These are phyloP conservation scores for Apodemia zela DNA, from an alignment of 2,888 invertebrate genomes.

Conservation along the genomic window DNA sequence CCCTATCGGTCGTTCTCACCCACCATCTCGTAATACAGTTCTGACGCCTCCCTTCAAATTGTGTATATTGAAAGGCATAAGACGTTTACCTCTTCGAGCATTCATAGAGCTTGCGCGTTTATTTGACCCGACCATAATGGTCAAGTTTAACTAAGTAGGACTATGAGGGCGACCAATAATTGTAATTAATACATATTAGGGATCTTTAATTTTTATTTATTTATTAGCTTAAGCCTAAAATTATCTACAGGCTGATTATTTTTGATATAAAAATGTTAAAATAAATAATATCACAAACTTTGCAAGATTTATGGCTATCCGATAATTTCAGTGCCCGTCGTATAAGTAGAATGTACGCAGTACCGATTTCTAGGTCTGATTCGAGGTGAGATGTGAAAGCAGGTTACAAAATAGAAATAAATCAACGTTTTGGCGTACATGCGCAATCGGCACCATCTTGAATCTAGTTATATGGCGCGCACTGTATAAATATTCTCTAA, in stretches of 20 bases:
- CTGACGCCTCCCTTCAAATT: too few species aligned
- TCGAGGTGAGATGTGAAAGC: neutral
- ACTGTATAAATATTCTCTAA: constrained; percentile 20
- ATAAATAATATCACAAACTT: constrained; percentile 23
- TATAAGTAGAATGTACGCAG: neutral
- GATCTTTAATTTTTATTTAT: too few species aligned
- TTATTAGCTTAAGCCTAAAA: too few species aligned
- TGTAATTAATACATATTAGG: too few species aligned
- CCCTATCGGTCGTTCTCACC: too few species aligned
- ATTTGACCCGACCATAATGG: too few species aligned
- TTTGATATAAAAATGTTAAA: constrained; percentile 2
- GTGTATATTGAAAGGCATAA: too few species aligned
- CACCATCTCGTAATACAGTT: too few species aligned
- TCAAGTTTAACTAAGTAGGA: too few species aligned
- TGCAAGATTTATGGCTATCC: constrained; percentile 35
- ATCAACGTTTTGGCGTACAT: neutral
- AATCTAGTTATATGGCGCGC: neutral
- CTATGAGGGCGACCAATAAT: too few species aligned
- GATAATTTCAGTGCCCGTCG: constrained; percentile 1
- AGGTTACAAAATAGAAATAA: neutral
- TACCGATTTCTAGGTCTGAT: neutral
- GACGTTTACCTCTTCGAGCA: too few species aligned
- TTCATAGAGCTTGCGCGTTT: too few species aligned
- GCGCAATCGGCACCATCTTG: neutral
- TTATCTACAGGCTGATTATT: neutral